Conservation (phyloP, 2,797 vertebrate genomes). For the Gephyroberyx darwinii region DNA sequence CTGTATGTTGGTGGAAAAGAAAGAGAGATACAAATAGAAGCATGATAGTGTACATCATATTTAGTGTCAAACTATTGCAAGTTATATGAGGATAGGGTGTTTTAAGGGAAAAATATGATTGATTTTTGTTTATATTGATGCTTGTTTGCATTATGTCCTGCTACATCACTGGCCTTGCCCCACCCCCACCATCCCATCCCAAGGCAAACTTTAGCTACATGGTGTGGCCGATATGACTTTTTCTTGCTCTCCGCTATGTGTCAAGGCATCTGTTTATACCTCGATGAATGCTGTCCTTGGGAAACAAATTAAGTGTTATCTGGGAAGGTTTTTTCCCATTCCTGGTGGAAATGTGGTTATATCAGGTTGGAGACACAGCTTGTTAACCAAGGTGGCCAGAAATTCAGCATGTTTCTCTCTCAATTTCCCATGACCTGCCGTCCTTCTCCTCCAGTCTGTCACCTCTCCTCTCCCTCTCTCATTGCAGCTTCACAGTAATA, state of each 20-base stretch:
- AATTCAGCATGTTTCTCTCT: slow-evolving; percentile 23
- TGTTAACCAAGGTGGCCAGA: slow-evolving; percentile 21
- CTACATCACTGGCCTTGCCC: too few relatives aligned
- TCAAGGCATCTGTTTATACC: background rate
- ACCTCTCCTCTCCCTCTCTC: background rate
- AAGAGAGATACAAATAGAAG: too few relatives aligned
- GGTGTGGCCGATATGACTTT: background rate
- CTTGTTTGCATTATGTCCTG: background rate
- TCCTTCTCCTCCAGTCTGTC: background rate
- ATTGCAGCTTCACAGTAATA: background rate
- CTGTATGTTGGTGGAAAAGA: background rate
- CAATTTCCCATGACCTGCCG: slow-evolving; percentile 10
- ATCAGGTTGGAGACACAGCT: background rate
- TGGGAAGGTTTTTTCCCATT: background rate
- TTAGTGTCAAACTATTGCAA: too few relatives aligned
- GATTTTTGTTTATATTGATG: too few relatives aligned
- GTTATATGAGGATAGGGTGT: too few relatives aligned
- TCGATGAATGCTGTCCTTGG: slow-evolving; percentile 30
- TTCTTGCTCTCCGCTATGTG: slow-evolving; percentile 6
- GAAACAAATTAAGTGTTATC: slow-evolving; percentile 12
- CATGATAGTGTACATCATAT: too few relatives aligned
- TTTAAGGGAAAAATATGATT: too few relatives aligned
- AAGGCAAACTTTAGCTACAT: too few relatives aligned
- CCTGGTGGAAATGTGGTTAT: background rate
- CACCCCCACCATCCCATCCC: too few relatives aligned